Evolutionary conservation across 2,113 vertebrate species (phyloP), one percentile per base, ranked within the genome.

Genomic region (Tetraodon nigroviridis): DNA sequence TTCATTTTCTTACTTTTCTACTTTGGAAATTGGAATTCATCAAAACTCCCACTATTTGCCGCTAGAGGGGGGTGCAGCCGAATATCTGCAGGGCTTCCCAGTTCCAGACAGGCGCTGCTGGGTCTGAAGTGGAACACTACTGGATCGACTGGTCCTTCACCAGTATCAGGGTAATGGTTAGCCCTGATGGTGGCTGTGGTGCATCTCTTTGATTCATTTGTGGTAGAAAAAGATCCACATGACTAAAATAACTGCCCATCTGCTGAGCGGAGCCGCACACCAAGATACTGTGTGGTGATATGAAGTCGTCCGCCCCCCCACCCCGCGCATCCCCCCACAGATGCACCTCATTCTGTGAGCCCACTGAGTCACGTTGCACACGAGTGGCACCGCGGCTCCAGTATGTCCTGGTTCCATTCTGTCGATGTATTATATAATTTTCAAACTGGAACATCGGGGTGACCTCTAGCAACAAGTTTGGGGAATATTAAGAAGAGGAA

Each of bases 401-500:
- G 51, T 1, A 64, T 73, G 86, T 86, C 85, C 88, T 86, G 79
- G 83, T 87, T 88, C 82, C 79, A 86, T 84, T 86, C 82, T 80
- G 74, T 82, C 80, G 24, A 81, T 84, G 75, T 65, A 84, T 87
- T 81, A 71, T 84, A 64, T 83, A 37, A 87, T 83, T 76, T 48
- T 74, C 4, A 69, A 89, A 87, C 42, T 87, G 67, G 87, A 82
- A 61, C 83, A 78, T 71, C 66, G 73, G 73, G 76, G 79, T 87
- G 88, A 89, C 88, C 84, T 86, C 78, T 71, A 83, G 73, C 73
- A 85, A 84, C 79, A 78, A 87, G 85, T 87, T 87, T 79, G 73
- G 73, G 48, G 48, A 73, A 59, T 65, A 41, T 70, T 79, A 75
- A 71, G 69, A 73, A 71, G 67, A 63, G 50, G 69, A 75, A 73